These are phyloP conservation scores for Mergus octosetaceus DNA, from an alignment of 2,797 vertebrate species.

Conservation along the genomic window DNA sequence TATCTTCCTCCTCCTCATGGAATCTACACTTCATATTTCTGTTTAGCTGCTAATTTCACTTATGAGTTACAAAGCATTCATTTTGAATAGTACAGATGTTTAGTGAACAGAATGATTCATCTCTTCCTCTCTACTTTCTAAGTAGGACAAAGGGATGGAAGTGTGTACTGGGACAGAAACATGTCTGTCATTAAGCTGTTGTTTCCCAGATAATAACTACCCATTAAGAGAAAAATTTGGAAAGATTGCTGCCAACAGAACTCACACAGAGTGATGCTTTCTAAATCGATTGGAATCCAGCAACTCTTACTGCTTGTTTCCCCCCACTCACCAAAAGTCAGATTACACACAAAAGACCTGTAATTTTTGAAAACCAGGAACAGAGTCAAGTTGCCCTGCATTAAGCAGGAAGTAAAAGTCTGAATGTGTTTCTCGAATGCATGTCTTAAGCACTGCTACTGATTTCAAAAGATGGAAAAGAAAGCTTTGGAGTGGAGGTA, in stretches of 20 bases:
- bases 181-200: constrained; percentile 50
- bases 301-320: background rate
- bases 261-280: background rate
- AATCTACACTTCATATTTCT: constrained; percentile 32
- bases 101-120: constrained; percentile 55
- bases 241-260: constrained; percentile 40
- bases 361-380: constrained; percentile 6
- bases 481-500: background rate
- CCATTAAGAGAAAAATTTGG: constrained; percentile 34
- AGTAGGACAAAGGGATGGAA: constrained; percentile 47
- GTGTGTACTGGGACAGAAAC: constrained; percentile 19
- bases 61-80: constrained; percentile 57
- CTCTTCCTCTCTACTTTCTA: constrained; percentile 50
- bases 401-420: background rate
- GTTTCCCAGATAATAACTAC: constrained; percentile 54
- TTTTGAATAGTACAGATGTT: constrained; percentile 71
- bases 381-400: background rate
- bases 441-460: background rate
- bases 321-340: background rate
- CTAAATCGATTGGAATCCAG: background rate
- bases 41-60: constrained; percentile 32
- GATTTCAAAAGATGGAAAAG: background rate
- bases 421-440: background rate
- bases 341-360: background rate
- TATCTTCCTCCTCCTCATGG: background rate